Conservation (phyloP, 35 echinoderm and acorn worm genomes). For the Apostichopus japonicus region DNA sequence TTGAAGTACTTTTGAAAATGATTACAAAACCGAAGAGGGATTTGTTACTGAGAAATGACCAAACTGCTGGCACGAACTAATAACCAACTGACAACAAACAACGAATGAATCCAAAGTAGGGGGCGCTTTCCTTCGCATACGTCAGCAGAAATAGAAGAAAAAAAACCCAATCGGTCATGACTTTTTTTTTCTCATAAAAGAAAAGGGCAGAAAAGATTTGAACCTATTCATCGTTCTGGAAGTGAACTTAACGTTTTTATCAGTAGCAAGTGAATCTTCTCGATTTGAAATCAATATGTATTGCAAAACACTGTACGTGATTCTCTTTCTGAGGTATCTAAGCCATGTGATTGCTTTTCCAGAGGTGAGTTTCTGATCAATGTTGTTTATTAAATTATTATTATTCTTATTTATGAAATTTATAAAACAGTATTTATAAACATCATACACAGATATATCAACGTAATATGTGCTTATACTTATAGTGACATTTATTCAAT, state of each 20-base stretch:
- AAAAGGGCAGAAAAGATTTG: background rate
- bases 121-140: background rate
- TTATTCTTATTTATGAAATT: too few relatives aligned
- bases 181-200: background rate
- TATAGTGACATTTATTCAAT: background rate
- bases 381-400: background rate
- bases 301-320: background rate
- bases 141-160: too few relatives aligned
- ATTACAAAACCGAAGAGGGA: background rate
- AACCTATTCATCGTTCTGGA: background rate
- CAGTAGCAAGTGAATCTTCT: background rate
- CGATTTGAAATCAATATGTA: background rate
- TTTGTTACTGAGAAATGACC: background rate
- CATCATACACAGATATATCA: too few relatives aligned
- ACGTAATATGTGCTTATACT: too few relatives aligned
- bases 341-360: slow-evolving; percentile 11
- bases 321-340: background rate
- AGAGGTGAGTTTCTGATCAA: background rate
- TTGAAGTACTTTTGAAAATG: too few relatives aligned
- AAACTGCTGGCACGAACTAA: background rate
- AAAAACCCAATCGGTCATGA: too few relatives aligned
- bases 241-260: background rate
- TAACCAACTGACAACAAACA: background rate
- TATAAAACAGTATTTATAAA: too few relatives aligned
- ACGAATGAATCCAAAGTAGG: background rate